These are phyloP conservation scores for Melierax canorus DNA, from an alignment of 2,113 vertebrate genomes.

Conservation along the genomic window DNA sequence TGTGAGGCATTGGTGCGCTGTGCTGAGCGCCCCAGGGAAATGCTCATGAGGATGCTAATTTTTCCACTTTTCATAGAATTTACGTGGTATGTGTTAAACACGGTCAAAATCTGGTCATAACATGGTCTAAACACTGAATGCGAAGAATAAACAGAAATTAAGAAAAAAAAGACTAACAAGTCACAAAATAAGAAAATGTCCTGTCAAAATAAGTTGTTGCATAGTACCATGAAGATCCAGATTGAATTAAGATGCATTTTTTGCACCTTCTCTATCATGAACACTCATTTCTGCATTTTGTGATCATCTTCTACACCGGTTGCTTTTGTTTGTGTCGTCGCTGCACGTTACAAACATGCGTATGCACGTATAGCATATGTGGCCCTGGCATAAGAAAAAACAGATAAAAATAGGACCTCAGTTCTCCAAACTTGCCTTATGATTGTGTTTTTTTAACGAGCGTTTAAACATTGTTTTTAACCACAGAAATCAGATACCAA, in stretches of 20 bases:
- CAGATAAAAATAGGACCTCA: conserved; percentile 17
- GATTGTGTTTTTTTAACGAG: not conserved
- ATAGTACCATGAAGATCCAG: not conserved
- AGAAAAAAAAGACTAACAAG: not conserved
- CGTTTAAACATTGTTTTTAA: conserved; percentile 52
- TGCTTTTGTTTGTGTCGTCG: not conserved
- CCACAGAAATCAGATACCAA: conserved; percentile 64
- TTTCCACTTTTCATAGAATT: not conserved
- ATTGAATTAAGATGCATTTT: not conserved
- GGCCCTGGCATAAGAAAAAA: not conserved
- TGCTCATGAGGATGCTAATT: not conserved
- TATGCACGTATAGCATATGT: accelerated
- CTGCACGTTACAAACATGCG: accelerated
- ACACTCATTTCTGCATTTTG: not conserved
- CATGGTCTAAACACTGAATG: not conserved
- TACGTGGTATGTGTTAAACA: not conserved
- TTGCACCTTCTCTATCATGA: not conserved
- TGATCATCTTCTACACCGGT: accelerated
- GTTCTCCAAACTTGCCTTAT: not conserved
- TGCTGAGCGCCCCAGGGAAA: not conserved
- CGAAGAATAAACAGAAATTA: not conserved
- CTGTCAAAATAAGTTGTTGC: not conserved
- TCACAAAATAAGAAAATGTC: not conserved
- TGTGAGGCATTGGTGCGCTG: not conserved
- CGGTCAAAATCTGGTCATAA: not conserved